Conservation (phyloP, 2,113 vertebrate species). For the Hydrochoerus hydrochaeris region DNA sequence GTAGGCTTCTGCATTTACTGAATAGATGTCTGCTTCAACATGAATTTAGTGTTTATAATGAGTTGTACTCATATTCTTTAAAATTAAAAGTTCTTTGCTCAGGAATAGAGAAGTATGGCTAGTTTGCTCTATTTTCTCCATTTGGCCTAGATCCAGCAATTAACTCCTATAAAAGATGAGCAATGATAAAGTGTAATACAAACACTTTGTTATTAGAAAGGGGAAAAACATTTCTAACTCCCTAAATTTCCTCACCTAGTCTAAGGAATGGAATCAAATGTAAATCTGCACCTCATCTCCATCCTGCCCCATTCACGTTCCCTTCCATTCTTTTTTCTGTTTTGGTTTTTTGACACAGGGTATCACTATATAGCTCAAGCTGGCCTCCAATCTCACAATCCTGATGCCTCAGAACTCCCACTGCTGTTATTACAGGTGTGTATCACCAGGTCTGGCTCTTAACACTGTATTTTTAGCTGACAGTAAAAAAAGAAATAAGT, state of each 20-base stretch:
- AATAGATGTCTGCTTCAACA: neutral
- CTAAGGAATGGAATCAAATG: slow-evolving; percentile 1
- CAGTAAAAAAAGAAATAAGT: neutral
- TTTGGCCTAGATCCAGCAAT: neutral
- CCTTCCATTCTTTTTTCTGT: neutral
- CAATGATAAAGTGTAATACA: neutral
- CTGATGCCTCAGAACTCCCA: neutral
- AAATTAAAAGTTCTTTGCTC: neutral
- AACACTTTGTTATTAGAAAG: neutral
- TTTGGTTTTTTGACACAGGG: neutral
- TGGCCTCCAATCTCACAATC: neutral
- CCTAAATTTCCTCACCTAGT: neutral
- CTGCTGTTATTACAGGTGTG: neutral
- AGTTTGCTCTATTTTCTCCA: neutral
- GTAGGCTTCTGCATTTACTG: neutral
- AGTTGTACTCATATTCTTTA: neutral
- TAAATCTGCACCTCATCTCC: neutral
- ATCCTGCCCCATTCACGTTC: neutral
- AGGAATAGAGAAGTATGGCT: neutral
- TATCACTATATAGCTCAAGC: neutral
- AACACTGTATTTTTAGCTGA: neutral
- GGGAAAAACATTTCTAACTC: slow-evolving; percentile 1
- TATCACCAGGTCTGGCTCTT: neutral
- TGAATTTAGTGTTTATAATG: neutral
- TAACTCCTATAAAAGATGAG: neutral